These are phyloP conservation scores for Keiferia lycopersicella DNA, from an alignment of 2,888 invertebrate genomes.

Conservation along the genomic window DNA sequence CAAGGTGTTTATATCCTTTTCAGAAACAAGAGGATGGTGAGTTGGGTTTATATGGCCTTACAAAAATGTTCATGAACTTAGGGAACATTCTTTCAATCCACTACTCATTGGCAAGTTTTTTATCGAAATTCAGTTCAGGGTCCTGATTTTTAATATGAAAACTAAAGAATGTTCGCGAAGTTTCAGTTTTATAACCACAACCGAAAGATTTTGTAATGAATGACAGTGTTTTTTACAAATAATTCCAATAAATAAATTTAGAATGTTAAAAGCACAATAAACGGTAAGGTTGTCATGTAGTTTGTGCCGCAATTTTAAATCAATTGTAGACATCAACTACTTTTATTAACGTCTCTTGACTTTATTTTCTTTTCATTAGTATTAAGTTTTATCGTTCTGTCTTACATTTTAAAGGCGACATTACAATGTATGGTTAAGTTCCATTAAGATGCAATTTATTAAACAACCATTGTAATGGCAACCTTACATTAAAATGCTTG, in stretches of 20 bases:
- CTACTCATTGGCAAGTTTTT: conserved; percentile 26
- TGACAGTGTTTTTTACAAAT: conserved; percentile 25
- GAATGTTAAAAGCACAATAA: conserved; percentile 35
- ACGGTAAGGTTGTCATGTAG: conserved; percentile 66
- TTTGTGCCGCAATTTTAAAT: conserved; percentile 28
- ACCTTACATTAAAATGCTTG: conserved; percentile 62
- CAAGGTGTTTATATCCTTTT: conserved; percentile 65
- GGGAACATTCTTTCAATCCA: conserved; percentile 54
- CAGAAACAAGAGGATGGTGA: conserved; percentile 78
- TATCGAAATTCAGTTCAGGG: not conserved
- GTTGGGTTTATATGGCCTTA: conserved; percentile 59
- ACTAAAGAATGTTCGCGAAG: conserved; percentile 57
- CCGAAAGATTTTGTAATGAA: conserved; percentile 35
- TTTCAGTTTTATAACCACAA: conserved; percentile 57
- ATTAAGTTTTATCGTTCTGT: not conserved
- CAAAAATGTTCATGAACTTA: conserved; percentile 67
- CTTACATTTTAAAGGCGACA: not conserved
- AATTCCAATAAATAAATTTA: conserved; percentile 24
- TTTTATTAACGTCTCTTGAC: not conserved
- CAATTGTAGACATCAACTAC: conserved; percentile 20
- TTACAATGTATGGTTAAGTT: not conserved
- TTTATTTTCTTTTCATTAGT: not conserved
- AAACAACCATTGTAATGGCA: conserved; percentile 58
- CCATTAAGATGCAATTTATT: conserved; percentile 8
- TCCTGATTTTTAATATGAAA: conserved; percentile 16